phyloP scores from a whole-genome alignment of 53 echinoderm and acorn worm species.

The Patiria pectinifera region DNA sequence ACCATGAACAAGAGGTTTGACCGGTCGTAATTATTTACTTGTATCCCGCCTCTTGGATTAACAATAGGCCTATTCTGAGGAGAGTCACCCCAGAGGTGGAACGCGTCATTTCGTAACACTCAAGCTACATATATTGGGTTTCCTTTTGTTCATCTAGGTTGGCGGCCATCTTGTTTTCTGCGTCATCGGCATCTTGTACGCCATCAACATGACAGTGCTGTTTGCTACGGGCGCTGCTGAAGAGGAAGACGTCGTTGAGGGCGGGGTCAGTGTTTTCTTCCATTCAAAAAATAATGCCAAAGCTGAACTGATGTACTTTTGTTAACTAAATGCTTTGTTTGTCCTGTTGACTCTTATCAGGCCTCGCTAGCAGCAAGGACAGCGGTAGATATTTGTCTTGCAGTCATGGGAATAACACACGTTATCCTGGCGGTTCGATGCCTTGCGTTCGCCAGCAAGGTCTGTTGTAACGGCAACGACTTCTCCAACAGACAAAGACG shows the following conservation, averaged over 20 bases:
- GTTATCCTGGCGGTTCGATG: not conserved
- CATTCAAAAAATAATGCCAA: not conserved
- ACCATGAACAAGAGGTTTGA: too few relatives aligned
- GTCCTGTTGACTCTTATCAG: not conserved
- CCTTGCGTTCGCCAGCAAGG: not conserved
- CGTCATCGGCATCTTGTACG: slow-evolving; percentile 13
- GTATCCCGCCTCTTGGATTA: too few relatives aligned
- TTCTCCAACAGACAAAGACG: not conserved
- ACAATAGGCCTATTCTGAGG: too few relatives aligned
- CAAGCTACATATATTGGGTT: too few relatives aligned
- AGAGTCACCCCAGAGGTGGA: too few relatives aligned
- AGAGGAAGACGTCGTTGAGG: not conserved
- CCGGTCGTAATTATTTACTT: too few relatives aligned
- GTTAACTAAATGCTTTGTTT: not conserved
- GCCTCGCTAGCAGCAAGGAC: not conserved
- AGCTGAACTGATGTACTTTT: too few relatives aligned
- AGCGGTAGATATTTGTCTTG: not conserved
- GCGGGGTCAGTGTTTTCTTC: not conserved
- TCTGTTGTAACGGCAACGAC: not conserved
- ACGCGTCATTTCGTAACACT: too few relatives aligned
- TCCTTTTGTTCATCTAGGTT: not conserved
- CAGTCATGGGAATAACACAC: not conserved
- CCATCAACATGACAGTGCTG: slow-evolving; percentile 21
- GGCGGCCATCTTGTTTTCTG: slow-evolving; percentile 49
- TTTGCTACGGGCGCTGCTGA: slow-evolving; percentile 18